These are phyloP conservation scores for Sinonovacula constricta DNA, from an alignment of 1,140 invertebrate species.

Conservation along the genomic window DNA sequence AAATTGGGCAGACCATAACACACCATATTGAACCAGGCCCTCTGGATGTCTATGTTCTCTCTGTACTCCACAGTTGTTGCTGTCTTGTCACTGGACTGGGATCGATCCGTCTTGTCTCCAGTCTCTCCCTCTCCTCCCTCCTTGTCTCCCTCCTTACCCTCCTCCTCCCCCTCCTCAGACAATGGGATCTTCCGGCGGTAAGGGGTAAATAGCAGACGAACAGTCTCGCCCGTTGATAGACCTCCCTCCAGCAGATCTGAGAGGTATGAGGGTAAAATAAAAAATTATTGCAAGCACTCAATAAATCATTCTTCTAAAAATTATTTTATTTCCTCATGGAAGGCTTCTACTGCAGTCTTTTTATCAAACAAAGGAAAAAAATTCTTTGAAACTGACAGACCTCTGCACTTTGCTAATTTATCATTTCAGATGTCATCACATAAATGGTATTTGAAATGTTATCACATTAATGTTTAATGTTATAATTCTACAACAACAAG, in stretches of 20 bases:
- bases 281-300: too few species aligned
- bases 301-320: too few species aligned
- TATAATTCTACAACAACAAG: too few species aligned
- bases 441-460: too few species aligned
- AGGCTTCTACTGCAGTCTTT: too few species aligned
- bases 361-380: too few species aligned
- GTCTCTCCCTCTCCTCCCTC: conserved; percentile 16
- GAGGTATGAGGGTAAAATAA: conserved; percentile 35
- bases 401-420: too few species aligned
- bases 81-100: conserved; percentile 9
- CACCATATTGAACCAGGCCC: conserved; percentile 73
- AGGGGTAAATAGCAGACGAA: conserved; percentile 67
- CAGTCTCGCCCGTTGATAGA: conserved; percentile 71
- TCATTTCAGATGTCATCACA: too few species aligned
- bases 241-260: conserved; percentile 75
- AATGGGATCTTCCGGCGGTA: conserved; percentile 58
- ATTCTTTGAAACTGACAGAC: too few species aligned
- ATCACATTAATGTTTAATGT: too few species aligned
- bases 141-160: conserved; percentile 29
- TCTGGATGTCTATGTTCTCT: conserved; percentile 53
- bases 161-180: conserved; percentile 44
- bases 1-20: conserved; percentile 77
- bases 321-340: too few species aligned
- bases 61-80: conserved; percentile 37
- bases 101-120: conserved; percentile 24